These are phyloP conservation scores for Polydrusus pterygomalis DNA, from an alignment of 2,888 invertebrate species.

Conservation along the genomic window DNA sequence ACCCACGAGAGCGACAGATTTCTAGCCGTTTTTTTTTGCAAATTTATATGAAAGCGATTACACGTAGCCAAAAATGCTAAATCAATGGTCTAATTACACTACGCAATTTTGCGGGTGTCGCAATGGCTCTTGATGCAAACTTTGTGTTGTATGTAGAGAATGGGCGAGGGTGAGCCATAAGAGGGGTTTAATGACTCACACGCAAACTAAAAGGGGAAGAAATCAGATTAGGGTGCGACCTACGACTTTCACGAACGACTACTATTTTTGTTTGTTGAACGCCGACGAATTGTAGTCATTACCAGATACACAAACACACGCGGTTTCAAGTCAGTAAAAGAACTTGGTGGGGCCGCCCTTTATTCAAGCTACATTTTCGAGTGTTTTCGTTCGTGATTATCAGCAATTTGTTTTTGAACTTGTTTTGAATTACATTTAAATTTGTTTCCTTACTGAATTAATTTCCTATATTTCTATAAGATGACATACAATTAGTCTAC, in stretches of 20 bases:
- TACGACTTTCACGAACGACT: constrained; percentile 54
- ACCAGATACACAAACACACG: constrained; percentile 67
- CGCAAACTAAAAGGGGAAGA: constrained; percentile 71
- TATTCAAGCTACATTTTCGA: constrained; percentile 32
- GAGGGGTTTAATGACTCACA: constrained; percentile 72
- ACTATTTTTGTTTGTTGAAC: constrained; percentile 60
- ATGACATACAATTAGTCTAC: constrained; percentile 18
- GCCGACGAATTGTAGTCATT: constrained; percentile 66
- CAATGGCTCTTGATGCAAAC: constrained; percentile 70
- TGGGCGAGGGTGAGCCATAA: constrained; percentile 56
- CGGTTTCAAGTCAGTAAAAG: constrained; percentile 62
- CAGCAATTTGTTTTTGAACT: constrained; percentile 40
- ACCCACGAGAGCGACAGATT: too few species aligned
- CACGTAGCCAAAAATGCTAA: background rate
- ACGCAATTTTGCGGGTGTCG: constrained; percentile 71
- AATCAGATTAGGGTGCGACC: constrained; percentile 72
- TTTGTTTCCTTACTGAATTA: constrained; percentile 34
- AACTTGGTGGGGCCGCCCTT: constrained; percentile 53
- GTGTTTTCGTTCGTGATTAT: constrained; percentile 41
- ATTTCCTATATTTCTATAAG: constrained; percentile 28
- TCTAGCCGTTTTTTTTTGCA: too few species aligned
- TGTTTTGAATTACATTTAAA: constrained; percentile 46
- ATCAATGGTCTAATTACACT: constrained; percentile 65
- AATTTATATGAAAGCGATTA: too few species aligned
- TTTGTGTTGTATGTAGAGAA: constrained; percentile 66